Evolutionary conservation across 1,140 invertebrate genomes (phyloP).

Genomic region (Mylabris phalerata): DNA sequence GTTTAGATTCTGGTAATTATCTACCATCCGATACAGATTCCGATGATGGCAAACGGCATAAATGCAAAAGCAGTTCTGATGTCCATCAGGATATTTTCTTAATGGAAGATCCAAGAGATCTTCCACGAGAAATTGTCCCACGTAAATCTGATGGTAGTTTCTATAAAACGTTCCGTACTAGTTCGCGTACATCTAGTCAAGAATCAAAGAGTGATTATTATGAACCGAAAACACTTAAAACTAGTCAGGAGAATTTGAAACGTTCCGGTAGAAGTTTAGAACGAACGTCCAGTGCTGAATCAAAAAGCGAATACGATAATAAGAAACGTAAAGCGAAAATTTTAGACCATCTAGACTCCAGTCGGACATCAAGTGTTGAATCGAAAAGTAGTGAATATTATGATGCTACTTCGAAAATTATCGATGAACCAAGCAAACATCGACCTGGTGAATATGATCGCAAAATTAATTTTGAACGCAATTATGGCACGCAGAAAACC

Average conservation of each 20-base stretch:
- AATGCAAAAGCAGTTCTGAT: conserved; percentile 54
- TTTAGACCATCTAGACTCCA: conserved; percentile 41
- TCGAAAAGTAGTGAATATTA: conserved; percentile 48
- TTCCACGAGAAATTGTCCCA: conserved; percentile 58
- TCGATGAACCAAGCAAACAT: conserved; percentile 24
- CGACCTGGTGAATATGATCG: conserved; percentile 35
- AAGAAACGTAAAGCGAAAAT: conserved; percentile 31
- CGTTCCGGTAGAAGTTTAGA: conserved; percentile 46
- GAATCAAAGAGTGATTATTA: conserved; percentile 61
- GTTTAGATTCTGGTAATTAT: conserved; percentile 62
- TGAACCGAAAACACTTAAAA: conserved; percentile 53
- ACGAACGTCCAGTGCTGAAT: conserved; percentile 60
- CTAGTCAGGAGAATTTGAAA: conserved; percentile 54
- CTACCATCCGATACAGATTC: conserved; percentile 55
- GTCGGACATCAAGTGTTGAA: conserved; percentile 45
- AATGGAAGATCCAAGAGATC: conserved; percentile 58
- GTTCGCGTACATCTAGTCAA: conserved; percentile 56
- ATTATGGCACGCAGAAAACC: conserved; percentile 56
- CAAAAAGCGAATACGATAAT: conserved; percentile 54
- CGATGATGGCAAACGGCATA: conserved; percentile 49
- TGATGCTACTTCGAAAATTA: conserved; percentile 32
- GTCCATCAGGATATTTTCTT: conserved; percentile 56
- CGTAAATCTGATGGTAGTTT: conserved; percentile 61
- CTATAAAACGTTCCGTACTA: conserved; percentile 58
- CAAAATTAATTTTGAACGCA: conserved; percentile 40